A percentile compares a stretch with the other conserved stretches of the same genome.
Evolutionary conservation across 2,797 vertebrate genomes (phyloP).

Genomic region (Typhlichthys subterraneus): DNA sequence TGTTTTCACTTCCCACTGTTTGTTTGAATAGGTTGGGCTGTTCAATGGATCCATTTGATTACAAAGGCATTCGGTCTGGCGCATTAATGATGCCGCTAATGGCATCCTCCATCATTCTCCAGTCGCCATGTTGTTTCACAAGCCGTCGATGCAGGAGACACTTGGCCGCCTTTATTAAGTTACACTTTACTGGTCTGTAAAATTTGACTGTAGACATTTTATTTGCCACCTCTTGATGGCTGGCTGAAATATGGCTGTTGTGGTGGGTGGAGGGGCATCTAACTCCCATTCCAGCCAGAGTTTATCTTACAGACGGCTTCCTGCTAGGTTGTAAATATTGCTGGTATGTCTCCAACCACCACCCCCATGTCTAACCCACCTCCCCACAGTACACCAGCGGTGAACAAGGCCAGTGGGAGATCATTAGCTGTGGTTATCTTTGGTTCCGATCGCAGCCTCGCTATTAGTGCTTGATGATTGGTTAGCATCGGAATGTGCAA

Average conservation of each 20-base stretch:
- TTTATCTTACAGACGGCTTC: constrained; percentile 33
- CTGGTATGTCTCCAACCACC: constrained; percentile 14
- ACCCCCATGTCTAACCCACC: constrained; percentile 20
- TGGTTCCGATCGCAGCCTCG: constrained; percentile 38
- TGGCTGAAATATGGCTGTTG: constrained; percentile 54
- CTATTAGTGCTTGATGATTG: constrained; percentile 4
- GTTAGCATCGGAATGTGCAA: constrained; percentile 37
- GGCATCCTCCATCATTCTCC: constrained; percentile 66
- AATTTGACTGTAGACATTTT: constrained; percentile 74
- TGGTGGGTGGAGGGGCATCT: constrained; percentile 36
- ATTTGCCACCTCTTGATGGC: constrained; percentile 67
- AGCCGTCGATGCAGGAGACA: constrained; percentile 53
- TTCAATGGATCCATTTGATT: constrained; percentile 63
- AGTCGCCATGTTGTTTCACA: constrained; percentile 62
- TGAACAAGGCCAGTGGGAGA: constrained; percentile 48
- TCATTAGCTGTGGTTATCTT: constrained; percentile 57
- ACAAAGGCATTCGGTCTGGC: constrained; percentile 53
- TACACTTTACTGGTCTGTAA: constrained; percentile 77
- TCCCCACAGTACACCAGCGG: constrained; percentile 38
- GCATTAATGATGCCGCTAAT: constrained; percentile 74
- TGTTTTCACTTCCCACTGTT: constrained; percentile 61
- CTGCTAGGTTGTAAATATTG: constrained; percentile 56
- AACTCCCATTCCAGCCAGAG: constrained; percentile 21
- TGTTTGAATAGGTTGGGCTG: constrained; percentile 59
- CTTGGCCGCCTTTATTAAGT: constrained; percentile 66